Base-by-base conservation (phyloP, 1,140 invertebrate genomes). In the Calephelis nemesis region DNA sequence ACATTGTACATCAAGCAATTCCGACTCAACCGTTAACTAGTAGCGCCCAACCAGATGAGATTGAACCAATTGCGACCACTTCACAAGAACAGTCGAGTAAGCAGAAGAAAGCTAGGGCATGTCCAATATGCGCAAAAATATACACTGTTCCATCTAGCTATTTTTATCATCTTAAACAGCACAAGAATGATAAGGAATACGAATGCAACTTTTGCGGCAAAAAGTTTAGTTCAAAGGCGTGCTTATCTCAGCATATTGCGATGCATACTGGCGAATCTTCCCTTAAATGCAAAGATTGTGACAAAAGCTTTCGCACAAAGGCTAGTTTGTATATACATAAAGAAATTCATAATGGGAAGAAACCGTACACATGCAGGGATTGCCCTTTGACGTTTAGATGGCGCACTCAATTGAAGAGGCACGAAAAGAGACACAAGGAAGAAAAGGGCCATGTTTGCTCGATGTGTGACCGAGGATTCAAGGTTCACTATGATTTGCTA, bases 41-140 rank as follows among this genome's bases (percentile, higher is more conserved):
- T 30, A 9, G 40, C 19, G 58, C 1, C 30, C 42, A 42, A n/a
- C 7, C 12, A 7, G 58, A 60, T 45, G 42, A 45, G 6, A 45
- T 45, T 45, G 42, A 45, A 45, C 8, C 42, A 5, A 45, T 45
- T 45, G 7, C 42, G 42, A 45, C 42, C 65, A 11, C 62, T n/a
- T n/a, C 47, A 52, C 47, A 50, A 49, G 47, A 49, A 10, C 47
- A 49, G 19, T 42, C n/a, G 4, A 47, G n/a, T 40, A 60, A 60
- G 39, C 58, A 95, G 76, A 93, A 95, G 65, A 93, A 94, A 4
- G 95, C 93, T 69, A 93, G 92, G 7, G 30, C 15, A 49, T 97
- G 96, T 75, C 93, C 94, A 10, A 84, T 95, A 11, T 96, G 96
- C 77, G 94, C 93, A 0, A 96, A 96, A 81, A 93, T 93, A 60